Evolutionary conservation across 92 coral and sea anemone species (phyloP).

Genomic region (Palythoa heliodiscus): DNA sequence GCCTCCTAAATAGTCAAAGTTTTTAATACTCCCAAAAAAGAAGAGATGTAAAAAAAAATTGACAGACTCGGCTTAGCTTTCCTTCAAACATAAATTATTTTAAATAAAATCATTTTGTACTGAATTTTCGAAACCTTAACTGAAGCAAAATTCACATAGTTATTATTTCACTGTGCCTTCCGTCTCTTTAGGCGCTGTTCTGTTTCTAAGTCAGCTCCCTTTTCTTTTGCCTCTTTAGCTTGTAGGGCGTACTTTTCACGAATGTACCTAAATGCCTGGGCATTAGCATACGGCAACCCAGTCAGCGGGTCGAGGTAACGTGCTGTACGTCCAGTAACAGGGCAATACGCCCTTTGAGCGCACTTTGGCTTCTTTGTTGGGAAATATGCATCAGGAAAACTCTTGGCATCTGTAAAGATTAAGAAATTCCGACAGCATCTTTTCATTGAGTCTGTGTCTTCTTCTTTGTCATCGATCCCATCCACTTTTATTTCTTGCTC

Average conservation of each 20-base stretch:
- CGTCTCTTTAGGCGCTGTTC: constrained; percentile 63
- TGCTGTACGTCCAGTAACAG: constrained; percentile 91
- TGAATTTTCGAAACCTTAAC: too few species aligned
- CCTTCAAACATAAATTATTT: too few species aligned
- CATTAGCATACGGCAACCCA: constrained; percentile 84
- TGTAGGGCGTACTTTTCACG: constrained; percentile 90
- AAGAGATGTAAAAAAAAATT: too few species aligned
- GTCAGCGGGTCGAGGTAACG: constrained; percentile 88
- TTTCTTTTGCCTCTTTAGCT: constrained; percentile 75
- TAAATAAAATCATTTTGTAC: too few species aligned
- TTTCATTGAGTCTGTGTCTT: constrained; percentile 64
- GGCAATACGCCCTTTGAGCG: constrained; percentile 90
- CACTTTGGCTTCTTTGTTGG: constrained; percentile 74
- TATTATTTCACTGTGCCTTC: constrained; percentile 23
- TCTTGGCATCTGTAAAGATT: constrained; percentile 94
- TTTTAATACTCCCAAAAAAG: too few species aligned
- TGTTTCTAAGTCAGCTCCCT: constrained; percentile 49
- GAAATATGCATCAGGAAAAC: constrained; percentile 87
- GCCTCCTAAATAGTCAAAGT: too few species aligned
- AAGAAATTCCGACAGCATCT: constrained; percentile 92
- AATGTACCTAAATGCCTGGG: constrained; percentile 90
- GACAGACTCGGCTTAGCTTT: too few species aligned
- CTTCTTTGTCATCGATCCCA: constrained; percentile 70
- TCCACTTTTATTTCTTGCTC: constrained; percentile 88
- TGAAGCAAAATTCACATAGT: background rate